Conservation (phyloP, 2,797 vertebrate species). For the Smutsia gigantea region DNA sequence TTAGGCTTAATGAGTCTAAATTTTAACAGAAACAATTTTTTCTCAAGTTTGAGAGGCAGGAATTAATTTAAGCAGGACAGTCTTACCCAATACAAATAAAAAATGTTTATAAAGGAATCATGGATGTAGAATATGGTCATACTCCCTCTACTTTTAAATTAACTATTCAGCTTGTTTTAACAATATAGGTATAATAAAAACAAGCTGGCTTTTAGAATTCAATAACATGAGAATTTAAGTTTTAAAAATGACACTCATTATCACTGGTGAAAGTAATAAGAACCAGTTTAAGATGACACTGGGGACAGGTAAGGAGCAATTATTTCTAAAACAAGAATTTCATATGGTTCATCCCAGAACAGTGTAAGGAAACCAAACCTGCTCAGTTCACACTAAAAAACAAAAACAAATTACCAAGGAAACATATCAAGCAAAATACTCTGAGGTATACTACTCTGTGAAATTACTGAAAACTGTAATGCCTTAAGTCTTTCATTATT, state of each 20-base stretch:
- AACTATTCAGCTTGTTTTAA: conserved; percentile 7
- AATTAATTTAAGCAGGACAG: conserved; percentile 30
- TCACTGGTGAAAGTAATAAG: not conserved
- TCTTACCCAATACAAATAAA: not conserved
- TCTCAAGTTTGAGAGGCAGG: not conserved
- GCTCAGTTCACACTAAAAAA: not conserved
- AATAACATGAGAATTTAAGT: conserved; percentile 9
- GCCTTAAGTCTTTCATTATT: not conserved
- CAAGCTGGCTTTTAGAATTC: not conserved
- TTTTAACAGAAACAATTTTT: conserved; percentile 42
- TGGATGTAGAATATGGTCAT: not conserved
- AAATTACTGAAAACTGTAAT: not conserved
- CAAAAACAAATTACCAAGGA: not conserved
- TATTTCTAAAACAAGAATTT: conserved; percentile 12
- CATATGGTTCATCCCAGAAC: not conserved
- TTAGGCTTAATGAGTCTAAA: conserved; percentile 4
- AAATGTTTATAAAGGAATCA: conserved; percentile 3
- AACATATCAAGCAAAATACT: not conserved
- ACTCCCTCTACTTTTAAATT: not conserved
- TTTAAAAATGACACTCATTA: not conserved
- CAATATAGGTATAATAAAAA: not conserved
- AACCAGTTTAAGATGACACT: not conserved
- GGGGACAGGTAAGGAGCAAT: not conserved
- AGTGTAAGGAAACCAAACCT: not conserved
- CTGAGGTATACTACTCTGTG: not conserved